phyloP scores from a whole-genome alignment of 2,113 vertebrate genomes.

The Pluvianellus socialis region DNA sequence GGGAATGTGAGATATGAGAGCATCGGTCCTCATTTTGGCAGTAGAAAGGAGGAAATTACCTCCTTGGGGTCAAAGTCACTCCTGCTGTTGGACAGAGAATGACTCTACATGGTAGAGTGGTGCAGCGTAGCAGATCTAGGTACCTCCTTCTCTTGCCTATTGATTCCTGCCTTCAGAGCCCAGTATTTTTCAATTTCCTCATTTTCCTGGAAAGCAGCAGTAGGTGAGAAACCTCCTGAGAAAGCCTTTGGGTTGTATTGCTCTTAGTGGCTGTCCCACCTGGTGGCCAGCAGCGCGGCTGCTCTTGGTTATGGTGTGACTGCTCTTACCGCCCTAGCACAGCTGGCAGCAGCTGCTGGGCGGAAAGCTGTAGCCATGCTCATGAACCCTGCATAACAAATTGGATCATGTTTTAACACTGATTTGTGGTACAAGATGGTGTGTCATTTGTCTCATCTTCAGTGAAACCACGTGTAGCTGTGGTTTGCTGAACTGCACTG shows the following conservation, averaged over 20 bases:
- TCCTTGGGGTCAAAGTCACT: background rate
- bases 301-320: rapidly evolving
- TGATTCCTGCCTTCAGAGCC: background rate
- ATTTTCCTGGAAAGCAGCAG: constrained; percentile 2
- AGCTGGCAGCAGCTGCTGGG: background rate
- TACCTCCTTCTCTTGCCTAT: background rate
- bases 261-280: background rate
- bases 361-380: background rate
- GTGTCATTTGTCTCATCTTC: background rate
- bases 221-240: background rate
- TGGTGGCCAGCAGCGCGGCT: rapidly evolving
- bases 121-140: background rate
- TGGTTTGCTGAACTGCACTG: background rate
- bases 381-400: rapidly evolving
- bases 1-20: background rate
- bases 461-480: background rate
- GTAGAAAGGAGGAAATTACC: background rate
- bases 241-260: background rate
- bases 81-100: background rate
- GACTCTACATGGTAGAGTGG: background rate
- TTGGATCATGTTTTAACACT: background rate
- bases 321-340: background rate
- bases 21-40: background rate
- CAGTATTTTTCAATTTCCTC: background rate
- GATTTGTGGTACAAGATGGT: background rate